Conservation (phyloP, 2,888 invertebrate species). For the Drosophila seclusa region DNA sequence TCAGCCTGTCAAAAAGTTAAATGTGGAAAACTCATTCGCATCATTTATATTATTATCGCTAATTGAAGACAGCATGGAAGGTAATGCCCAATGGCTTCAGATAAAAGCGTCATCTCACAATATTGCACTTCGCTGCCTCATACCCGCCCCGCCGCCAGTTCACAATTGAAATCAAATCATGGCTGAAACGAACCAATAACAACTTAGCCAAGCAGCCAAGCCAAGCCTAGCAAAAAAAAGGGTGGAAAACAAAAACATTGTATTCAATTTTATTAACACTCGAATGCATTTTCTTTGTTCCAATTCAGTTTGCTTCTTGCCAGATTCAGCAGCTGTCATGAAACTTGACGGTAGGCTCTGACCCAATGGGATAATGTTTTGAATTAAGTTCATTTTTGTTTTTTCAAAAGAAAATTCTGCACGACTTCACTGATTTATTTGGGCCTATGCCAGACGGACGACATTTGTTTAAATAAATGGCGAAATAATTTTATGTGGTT, state of each 20-base stretch:
- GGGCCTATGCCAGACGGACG: conserved; percentile 5
- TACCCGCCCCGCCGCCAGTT: not conserved
- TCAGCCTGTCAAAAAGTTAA: conserved; percentile 78
- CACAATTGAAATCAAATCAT: conserved; percentile 34
- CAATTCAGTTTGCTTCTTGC: conserved; percentile 3
- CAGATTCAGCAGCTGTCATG: conserved; percentile 6
- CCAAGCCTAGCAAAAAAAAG: conserved; percentile 23
- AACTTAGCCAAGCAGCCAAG: conserved; percentile 20
- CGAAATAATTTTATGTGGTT: conserved; percentile 10
- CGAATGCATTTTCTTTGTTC: conserved; percentile 55
- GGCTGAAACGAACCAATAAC: conserved; percentile 35
- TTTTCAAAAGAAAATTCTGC: conserved; percentile 52
- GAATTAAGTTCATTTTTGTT: conserved; percentile 37
- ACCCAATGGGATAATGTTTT: conserved; percentile 43
- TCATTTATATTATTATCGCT: conserved; percentile 74
- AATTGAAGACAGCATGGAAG: conserved; percentile 65
- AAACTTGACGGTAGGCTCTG: conserved; percentile 12
- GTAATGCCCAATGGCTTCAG: conserved; percentile 42
- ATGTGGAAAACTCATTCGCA: conserved; percentile 74
- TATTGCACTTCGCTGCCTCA: conserved; percentile 10
- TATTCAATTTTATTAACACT: conserved; percentile 62
- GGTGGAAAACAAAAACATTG: conserved; percentile 25
- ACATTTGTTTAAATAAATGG: conserved; percentile 30
- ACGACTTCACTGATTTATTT: conserved; percentile 48
- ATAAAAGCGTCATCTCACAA: conserved; percentile 21